Percentiles rank a stretch among this genome's conserved stretches.
Evolutionary conservation across 2,797 vertebrate species (phyloP).

Genomic region (Discoglossus pictus): DNA sequence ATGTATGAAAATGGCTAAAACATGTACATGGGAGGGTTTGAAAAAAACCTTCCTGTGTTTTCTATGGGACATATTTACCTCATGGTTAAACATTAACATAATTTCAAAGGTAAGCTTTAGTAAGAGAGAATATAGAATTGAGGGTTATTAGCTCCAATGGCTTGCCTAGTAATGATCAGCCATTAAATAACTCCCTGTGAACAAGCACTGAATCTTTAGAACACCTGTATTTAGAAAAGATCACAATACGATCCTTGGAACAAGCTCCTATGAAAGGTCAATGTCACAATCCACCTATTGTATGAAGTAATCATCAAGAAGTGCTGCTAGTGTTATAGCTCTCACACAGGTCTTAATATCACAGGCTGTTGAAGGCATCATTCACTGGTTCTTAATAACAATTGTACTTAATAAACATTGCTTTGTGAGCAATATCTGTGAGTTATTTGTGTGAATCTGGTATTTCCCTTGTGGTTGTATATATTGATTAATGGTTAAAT

Average conservation of each 20-base stretch:
- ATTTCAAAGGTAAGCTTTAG: too few relatives aligned
- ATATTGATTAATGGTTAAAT: background rate
- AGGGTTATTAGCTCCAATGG: too few relatives aligned
- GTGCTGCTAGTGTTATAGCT: background rate
- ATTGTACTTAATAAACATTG: conserved; percentile 1
- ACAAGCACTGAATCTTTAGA: conserved; percentile 26
- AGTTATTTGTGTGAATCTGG: background rate
- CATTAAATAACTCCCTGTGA: background rate
- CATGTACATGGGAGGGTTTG: too few relatives aligned
- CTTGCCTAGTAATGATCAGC: too few relatives aligned
- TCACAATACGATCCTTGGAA: conserved; percentile 12
- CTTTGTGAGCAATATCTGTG: conserved; percentile 27
- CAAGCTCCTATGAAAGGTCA: conserved; percentile 7
- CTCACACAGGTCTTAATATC: conserved; percentile 17
- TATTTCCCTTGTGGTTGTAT: conserved; percentile 2
- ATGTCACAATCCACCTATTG: conserved; percentile 24
- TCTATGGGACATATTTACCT: too few relatives aligned
- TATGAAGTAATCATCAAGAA: conserved; percentile 4
- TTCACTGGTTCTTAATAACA: conserved; percentile 29
- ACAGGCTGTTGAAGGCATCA: conserved; percentile 38
- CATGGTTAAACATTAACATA: too few relatives aligned
- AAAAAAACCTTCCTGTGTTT: too few relatives aligned
- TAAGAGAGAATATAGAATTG: too few relatives aligned
- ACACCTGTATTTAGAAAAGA: conserved; percentile 27
- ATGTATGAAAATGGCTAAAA: too few relatives aligned